These are phyloP conservation scores for Micrasema longulum DNA, from an alignment of 1,140 invertebrate species.

Conservation along the genomic window DNA sequence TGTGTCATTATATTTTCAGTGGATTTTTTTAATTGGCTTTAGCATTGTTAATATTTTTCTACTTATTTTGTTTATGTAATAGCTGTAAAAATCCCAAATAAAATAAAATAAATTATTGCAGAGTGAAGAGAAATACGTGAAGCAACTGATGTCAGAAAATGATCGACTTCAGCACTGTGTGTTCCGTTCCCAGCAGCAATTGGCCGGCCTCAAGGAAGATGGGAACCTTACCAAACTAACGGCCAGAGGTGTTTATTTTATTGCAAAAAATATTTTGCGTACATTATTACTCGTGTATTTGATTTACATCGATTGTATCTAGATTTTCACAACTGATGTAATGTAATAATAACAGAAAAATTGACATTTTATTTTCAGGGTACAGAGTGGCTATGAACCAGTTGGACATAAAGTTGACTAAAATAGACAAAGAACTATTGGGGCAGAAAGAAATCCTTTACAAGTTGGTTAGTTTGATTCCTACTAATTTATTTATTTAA, in stretches of 20 bases:
- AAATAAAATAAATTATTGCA: constrained; percentile 48
- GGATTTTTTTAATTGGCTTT: no score
- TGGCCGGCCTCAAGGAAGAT: constrained; percentile 62
- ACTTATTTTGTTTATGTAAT: no score
- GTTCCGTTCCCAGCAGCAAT: constrained; percentile 62
- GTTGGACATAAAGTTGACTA: constrained; percentile 60
- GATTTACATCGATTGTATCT: neutral
- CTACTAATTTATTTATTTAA: no score
- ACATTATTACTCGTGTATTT: neutral
- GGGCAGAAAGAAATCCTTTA: constrained; percentile 63
- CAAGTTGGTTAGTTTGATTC: constrained; percentile 62
- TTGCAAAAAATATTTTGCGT: neutral
- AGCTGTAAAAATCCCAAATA: no score
- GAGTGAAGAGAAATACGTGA: constrained; percentile 65
- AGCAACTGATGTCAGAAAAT: constrained; percentile 59
- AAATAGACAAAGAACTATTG: constrained; percentile 59
- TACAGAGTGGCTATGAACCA: constrained; percentile 63
- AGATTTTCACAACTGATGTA: no score
- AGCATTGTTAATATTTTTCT: no score
- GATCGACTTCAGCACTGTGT: constrained; percentile 65
- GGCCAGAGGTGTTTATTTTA: constrained; percentile 56
- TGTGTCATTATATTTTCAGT: no score
- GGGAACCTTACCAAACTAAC: constrained; percentile 62
- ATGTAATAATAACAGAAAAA: neutral
- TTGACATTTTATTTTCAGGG: constrained; percentile 56